phyloP scores from a whole-genome alignment of 2,113 vertebrate species.

The Rhegmatorhina hoffmannsi region DNA sequence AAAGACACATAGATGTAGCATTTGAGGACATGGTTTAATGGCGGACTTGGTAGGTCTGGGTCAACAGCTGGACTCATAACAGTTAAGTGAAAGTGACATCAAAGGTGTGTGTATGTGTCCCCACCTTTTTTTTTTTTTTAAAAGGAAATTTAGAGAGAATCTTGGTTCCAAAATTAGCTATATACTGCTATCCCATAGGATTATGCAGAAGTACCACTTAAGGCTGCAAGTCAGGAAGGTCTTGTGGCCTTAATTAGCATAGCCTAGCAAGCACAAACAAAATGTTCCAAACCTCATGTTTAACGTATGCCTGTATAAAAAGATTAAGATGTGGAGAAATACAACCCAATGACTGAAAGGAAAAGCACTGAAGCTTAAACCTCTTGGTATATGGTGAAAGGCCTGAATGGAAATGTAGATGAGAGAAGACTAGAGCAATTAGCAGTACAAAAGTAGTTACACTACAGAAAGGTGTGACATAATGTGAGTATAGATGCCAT shows the following conservation, averaged over 20 bases:
- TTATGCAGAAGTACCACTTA: background rate
- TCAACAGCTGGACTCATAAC: background rate
- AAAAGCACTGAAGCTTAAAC: background rate
- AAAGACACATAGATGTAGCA: background rate
- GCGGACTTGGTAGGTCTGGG: background rate
- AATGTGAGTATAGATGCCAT: background rate
- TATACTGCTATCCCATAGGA: background rate
- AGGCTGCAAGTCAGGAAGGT: background rate
- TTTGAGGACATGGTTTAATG: background rate
- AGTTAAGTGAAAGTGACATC: background rate
- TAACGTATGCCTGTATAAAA: background rate
- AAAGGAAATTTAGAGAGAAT: background rate
- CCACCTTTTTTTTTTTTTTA: background rate
- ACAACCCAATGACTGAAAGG: background rate
- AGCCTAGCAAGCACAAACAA: background rate
- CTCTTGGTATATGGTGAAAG: background rate
- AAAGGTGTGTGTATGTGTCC: background rate
- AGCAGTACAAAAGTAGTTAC: background rate
- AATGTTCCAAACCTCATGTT: background rate
- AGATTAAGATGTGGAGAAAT: background rate
- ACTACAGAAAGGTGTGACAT: background rate
- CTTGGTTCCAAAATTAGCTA: background rate
- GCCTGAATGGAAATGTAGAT: background rate
- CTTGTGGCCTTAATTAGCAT: background rate
- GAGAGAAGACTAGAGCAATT: background rate